phyloP scores from a whole-genome alignment of 2,113 vertebrate species.

The Sebastes fasciatus region DNA sequence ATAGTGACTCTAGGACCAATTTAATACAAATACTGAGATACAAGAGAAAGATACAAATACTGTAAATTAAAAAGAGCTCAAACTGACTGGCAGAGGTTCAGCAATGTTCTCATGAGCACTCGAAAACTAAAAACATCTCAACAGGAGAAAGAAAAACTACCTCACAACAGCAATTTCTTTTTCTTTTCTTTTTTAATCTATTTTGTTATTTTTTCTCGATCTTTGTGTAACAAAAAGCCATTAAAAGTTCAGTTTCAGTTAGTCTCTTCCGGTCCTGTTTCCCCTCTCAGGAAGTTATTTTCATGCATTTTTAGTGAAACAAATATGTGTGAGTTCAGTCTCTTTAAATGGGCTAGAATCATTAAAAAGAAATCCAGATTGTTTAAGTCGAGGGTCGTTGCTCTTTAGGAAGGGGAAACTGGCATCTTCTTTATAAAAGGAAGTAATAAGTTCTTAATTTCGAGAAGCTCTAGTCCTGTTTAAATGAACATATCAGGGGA shows the following conservation, averaged over 20 bases:
- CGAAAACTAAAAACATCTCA: slow-evolving; percentile 62
- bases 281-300: slow-evolving; percentile 6
- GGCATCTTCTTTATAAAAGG: background rate
- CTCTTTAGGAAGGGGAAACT: background rate
- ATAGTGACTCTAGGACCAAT: too few species aligned
- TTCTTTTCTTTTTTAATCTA: background rate
- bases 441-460: background rate
- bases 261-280: slow-evolving; percentile 16
- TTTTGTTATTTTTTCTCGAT: background rate
- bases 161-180: slow-evolving; percentile 38
- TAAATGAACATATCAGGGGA: background rate
- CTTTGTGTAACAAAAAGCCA: background rate
- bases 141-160: slow-evolving; percentile 27
- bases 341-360: background rate
- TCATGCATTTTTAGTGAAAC: background rate
- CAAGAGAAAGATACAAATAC: slow-evolving; percentile 64
- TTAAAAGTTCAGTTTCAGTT: slow-evolving; percentile 26
- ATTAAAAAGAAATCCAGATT: too few species aligned
- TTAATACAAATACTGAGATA: too few species aligned
- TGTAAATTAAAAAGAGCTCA: slow-evolving; percentile 43
- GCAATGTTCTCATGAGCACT: slow-evolving; percentile 33
- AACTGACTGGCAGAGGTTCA: slow-evolving; percentile 34
- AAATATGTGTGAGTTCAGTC: background rate
- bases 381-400: background rate
- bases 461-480: background rate